These are phyloP conservation scores for Poeciliopsis infans DNA, from an alignment of 2,797 vertebrate genomes.

Conservation along the genomic window DNA sequence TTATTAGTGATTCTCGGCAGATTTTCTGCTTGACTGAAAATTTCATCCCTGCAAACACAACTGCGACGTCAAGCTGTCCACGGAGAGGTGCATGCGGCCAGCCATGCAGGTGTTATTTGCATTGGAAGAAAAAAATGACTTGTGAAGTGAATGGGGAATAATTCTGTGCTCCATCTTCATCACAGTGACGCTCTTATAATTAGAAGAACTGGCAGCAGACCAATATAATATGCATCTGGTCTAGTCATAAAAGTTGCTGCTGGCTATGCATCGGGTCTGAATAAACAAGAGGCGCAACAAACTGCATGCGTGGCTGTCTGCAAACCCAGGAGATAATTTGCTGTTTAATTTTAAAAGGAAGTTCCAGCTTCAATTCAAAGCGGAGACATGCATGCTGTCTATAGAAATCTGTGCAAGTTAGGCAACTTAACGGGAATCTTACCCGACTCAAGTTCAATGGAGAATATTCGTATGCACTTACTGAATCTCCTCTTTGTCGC, in stretches of 20 bases:
- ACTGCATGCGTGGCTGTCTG: constrained; percentile 58
- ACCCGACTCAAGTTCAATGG: constrained; percentile 55
- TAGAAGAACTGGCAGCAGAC: neutral
- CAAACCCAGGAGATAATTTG: neutral
- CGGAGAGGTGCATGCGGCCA: constrained; percentile 36
- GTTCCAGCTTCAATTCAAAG: neutral
- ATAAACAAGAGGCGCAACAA: constrained; percentile 42
- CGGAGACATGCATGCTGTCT: neutral
- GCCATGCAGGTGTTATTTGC: constrained; percentile 4
- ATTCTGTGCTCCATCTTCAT: neutral
- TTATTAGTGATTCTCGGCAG: constrained; percentile 36
- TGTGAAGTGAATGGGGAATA: constrained; percentile 17
- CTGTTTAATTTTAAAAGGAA: neutral
- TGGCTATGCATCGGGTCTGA: constrained; percentile 14
- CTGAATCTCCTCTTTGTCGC: constrained; percentile 77
- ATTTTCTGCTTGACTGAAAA: constrained; percentile 51
- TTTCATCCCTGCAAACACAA: constrained; percentile 23
- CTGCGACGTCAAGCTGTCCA: constrained; percentile 22
- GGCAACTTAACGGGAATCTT: constrained; percentile 15
- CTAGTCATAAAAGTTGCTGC: constrained; percentile 49
- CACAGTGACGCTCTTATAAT: neutral
- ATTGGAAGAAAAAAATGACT: constrained; percentile 20
- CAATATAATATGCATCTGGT: neutral
- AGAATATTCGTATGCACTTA: constrained; percentile 63
- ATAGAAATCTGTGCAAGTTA: constrained; percentile 10